Percentiles rank a stretch among this genome's conserved stretches.
These are phyloP conservation scores for Phalanger gymnotis DNA, from an alignment of 2,797 vertebrate species.

Conservation along the genomic window DNA sequence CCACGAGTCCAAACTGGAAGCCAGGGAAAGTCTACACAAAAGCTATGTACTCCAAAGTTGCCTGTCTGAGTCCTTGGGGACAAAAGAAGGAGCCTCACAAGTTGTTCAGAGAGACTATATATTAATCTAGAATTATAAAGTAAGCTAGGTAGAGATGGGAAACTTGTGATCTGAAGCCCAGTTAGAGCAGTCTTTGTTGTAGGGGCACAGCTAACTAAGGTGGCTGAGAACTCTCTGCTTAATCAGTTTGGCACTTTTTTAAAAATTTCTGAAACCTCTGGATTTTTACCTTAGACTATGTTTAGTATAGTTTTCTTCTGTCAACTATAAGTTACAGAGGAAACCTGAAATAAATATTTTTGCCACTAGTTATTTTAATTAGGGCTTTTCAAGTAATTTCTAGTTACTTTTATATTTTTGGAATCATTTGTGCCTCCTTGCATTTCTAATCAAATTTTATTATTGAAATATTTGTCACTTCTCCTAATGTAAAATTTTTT, in stretches of 20 bases:
- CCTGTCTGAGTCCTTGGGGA: neutral
- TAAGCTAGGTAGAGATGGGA: neutral
- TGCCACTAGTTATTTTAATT: neutral
- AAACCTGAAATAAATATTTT: slow-evolving; percentile 34
- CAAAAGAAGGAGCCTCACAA: neutral
- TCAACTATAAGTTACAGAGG: slow-evolving; percentile 32
- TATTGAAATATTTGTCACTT: slow-evolving; percentile 47
- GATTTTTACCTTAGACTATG: neutral
- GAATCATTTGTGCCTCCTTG: slow-evolving; percentile 1
- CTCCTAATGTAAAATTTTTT: neutral
- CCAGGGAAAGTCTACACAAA: neutral
- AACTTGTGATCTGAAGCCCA: neutral
- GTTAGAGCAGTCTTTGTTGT: neutral
- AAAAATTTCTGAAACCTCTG: neutral
- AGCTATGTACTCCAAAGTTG: neutral
- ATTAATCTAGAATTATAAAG: neutral
- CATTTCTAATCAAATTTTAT: slow-evolving; percentile 25
- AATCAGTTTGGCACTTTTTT: neutral
- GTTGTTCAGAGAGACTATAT: neutral
- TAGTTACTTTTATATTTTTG: slow-evolving; percentile 4
- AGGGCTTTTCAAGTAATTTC: neutral
- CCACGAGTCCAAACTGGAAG: neutral
- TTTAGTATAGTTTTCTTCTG: slow-evolving; percentile 41
- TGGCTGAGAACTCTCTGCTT: neutral
- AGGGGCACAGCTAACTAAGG: neutral